Evolutionary conservation across 2,113 vertebrate genomes (phyloP).

Genomic region (Anarrhichthys ocellatus): DNA sequence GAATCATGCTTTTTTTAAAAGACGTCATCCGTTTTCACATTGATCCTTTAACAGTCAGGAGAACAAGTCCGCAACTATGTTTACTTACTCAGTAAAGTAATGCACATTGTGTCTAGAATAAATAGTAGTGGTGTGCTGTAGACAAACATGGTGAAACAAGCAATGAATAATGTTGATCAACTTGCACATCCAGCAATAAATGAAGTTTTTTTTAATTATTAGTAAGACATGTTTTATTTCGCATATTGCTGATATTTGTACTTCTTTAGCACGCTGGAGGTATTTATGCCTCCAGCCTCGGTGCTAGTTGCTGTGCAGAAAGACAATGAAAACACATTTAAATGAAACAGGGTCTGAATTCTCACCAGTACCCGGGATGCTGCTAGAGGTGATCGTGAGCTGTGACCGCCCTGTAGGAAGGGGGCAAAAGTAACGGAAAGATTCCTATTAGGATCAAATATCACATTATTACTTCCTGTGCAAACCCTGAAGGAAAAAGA

Average conservation of each 20-base stretch:
- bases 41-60: background rate
- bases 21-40: background rate
- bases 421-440: background rate
- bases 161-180: background rate
- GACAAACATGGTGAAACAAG: slow-evolving; percentile 8
- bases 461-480: slow-evolving; percentile 8
- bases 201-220: background rate
- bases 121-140: background rate
- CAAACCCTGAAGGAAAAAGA: background rate
- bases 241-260: background rate
- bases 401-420: background rate
- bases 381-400: background rate
- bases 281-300: background rate
- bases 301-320: background rate
- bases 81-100: background rate
- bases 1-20: background rate
- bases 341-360: background rate
- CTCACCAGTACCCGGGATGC: background rate
- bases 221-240: background rate
- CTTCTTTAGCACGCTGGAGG: background rate
- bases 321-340: background rate
- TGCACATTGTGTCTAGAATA: background rate
- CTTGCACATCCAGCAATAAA: too few relatives aligned
- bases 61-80: background rate
- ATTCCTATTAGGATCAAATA: background rate